Evolutionary conservation across 2,888 invertebrate genomes (phyloP), one percentile per base, ranked within the genome.

Genomic region (Pseudolycoriella hygida): DNA sequence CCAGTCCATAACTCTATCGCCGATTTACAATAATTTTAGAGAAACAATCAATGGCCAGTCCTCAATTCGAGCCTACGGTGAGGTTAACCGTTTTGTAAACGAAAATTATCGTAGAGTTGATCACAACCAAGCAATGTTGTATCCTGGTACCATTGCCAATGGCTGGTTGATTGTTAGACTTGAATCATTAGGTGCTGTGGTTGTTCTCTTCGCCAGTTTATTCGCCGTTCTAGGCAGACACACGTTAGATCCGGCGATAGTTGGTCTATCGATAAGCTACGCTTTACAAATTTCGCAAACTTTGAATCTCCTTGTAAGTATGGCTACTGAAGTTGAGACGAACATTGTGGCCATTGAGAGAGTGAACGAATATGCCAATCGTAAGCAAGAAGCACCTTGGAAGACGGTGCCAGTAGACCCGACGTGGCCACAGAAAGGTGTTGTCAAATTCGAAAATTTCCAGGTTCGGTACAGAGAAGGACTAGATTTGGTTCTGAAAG

Each of bases 381-480:
- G 59, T 2, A 56, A 57, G 5, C 50, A 57, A 54, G 60, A 60
- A 51, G 59, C 58, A 10, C 44, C 51, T 4, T 59, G 58, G 56
- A 51, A 18, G 6, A 40, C 40, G n/a, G 18, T 12, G 19, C 76
- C 73, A 47, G 64, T 78, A 40, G 65, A 40, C 18, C 40, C 40
- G 11, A 67, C 74, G 31, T 96, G 96, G 96, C 94, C 94, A 2
- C 68, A 72, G 47, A 67, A 73, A 34, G 94, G 94, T 48, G 69
- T 74, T 39, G 80, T 96, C 32, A 74, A 76, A 52, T 85, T 96
- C 60, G 75, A 78, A 51, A 70, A 85, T 53, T 85, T 83, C 60
- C 76, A 86, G 58, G 83, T 92, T 25, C 76, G 88, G 3, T 93
- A 94, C 67, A 73, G 93, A 51, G 74, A 83, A 53, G 89, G 84